Evolutionary conservation across 2,888 invertebrate species (phyloP).

Genomic region (Microctonus aethiopoides): DNA sequence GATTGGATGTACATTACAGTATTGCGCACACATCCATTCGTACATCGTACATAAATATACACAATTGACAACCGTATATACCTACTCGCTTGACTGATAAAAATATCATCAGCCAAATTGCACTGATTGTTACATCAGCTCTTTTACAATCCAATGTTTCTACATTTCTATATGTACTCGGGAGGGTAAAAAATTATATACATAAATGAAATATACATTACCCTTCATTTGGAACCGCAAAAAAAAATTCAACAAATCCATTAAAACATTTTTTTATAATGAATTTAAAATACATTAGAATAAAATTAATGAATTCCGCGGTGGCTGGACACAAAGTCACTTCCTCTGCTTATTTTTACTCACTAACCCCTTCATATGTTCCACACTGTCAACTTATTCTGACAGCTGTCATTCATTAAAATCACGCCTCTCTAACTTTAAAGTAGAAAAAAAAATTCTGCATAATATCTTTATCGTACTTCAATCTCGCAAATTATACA

Average conservation of each 20-base stretch:
- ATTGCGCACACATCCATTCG: constrained; percentile 34
- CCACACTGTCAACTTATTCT: constrained; percentile 57
- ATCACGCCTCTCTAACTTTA: constrained; percentile 46
- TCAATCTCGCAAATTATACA: background rate
- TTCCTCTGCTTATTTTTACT: constrained; percentile 23
- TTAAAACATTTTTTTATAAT: background rate
- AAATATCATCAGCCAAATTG: background rate
- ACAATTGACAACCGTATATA: constrained; percentile 32
- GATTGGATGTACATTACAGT: constrained; percentile 40
- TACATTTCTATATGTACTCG: too few species aligned
- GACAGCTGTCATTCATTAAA: constrained; percentile 65
- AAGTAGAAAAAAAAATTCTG: constrained; percentile 47
- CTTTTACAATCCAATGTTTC: background rate
- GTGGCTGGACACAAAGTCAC: constrained; percentile 22
- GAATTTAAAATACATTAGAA: constrained; percentile 15
- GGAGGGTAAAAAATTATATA: too few species aligned
- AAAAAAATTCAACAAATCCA: constrained; percentile 5
- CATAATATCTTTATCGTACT: constrained; percentile 29
- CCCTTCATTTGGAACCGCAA: background rate
- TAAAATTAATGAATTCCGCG: constrained; percentile 41
- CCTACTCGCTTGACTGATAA: constrained; percentile 21
- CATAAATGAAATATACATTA: too few species aligned
- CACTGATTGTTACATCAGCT: background rate
- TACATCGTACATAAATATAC: too few species aligned
- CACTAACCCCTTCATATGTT: constrained; percentile 42